These are phyloP conservation scores for Heliconius cydno DNA, from an alignment of 2,888 invertebrate species.

Conservation along the genomic window DNA sequence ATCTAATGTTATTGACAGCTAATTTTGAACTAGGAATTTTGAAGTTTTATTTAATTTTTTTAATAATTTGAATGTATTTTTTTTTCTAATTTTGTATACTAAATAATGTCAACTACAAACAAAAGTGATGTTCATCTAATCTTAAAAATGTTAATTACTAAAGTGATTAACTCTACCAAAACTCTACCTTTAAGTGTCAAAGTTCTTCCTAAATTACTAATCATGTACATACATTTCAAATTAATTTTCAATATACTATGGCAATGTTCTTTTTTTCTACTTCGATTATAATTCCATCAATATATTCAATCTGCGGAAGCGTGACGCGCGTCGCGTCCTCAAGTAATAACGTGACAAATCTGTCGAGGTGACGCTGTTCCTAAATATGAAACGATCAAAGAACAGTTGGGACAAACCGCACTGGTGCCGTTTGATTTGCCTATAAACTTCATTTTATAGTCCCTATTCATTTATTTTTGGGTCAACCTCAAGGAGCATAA, in stretches of 20 bases:
- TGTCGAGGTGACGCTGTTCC: constrained; percentile 52
- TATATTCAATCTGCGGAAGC: constrained; percentile 39
- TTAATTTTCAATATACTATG: background rate
- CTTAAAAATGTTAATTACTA: constrained; percentile 11
- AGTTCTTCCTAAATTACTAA: background rate
- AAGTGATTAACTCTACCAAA: background rate
- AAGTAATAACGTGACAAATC: constrained; percentile 54
- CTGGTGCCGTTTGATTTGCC: constrained; percentile 27
- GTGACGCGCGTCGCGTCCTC: constrained; percentile 50
- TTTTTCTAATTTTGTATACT: background rate
- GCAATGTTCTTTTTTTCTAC: background rate
- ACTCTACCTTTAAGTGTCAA: background rate
- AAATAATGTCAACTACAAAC: background rate
- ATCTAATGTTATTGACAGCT: constrained; percentile 15
- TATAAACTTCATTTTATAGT: constrained; percentile 23
- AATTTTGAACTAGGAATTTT: background rate
- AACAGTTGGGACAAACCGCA: constrained; percentile 31
- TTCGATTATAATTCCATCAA: constrained; percentile 44
- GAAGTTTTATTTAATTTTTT: background rate
- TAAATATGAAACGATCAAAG: constrained; percentile 51
- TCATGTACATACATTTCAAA: background rate
- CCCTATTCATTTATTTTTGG: background rate
- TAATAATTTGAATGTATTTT: background rate
- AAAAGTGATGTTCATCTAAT: constrained; percentile 11
- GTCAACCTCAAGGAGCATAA: background rate